phyloP scores from a whole-genome alignment of 2,888 invertebrate species.

The Rhingia rostrata region DNA sequence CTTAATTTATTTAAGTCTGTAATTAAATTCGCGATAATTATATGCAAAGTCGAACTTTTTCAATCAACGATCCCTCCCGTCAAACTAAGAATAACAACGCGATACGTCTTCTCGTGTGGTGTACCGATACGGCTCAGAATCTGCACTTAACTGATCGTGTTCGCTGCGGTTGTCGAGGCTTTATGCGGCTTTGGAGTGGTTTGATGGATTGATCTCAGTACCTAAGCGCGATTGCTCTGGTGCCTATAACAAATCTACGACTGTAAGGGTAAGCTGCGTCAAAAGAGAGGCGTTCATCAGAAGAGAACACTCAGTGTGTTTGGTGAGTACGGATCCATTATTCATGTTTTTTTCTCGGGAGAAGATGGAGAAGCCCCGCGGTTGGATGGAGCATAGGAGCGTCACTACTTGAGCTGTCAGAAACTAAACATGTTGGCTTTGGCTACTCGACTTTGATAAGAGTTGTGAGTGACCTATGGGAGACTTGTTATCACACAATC shows the following conservation, averaged over 20 bases:
- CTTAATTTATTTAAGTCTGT: constrained; percentile 27
- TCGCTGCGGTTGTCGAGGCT: constrained; percentile 39
- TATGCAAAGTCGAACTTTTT: constrained; percentile 4
- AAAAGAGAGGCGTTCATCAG: constrained; percentile 10
- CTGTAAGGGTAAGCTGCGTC: constrained; percentile 12
- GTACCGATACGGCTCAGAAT: constrained; percentile 53
- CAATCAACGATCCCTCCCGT: background rate
- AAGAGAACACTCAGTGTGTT: too few relatives aligned
- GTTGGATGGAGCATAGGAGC: background rate
- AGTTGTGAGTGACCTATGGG: constrained; percentile 31
- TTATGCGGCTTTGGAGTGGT: constrained; percentile 45
- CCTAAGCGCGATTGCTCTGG: constrained; percentile 13
- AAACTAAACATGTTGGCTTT: background rate
- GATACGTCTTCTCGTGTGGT: constrained; percentile 34
- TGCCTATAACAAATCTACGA: background rate
- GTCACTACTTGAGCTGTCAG: background rate
- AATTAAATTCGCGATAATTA: constrained; percentile 24
- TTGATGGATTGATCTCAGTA: constrained; percentile 47
- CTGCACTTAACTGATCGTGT: constrained; percentile 64
- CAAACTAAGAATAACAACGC: background rate
- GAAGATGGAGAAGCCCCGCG: constrained; percentile 13
- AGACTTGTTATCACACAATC: constrained; percentile 19
- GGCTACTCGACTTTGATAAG: constrained; percentile 21
- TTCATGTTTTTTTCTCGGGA: constrained; percentile 19
- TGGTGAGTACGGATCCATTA: constrained; percentile 28